Conservation (phyloP, 2,888 invertebrate genomes). For the Ormyrus pomaceus region DNA sequence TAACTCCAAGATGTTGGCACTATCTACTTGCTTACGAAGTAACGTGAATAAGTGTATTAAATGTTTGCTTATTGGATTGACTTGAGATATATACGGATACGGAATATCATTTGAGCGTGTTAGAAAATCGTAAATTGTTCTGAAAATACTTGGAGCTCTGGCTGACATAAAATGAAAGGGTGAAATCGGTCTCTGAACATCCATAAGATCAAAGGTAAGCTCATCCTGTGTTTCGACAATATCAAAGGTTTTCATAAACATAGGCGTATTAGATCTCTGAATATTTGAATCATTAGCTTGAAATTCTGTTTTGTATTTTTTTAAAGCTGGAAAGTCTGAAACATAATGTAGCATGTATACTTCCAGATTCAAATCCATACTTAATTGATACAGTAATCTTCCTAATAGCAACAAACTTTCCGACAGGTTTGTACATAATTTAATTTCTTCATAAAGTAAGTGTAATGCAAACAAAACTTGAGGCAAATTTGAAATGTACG, state of each 20-base stretch:
- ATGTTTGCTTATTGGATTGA: conserved; percentile 85
- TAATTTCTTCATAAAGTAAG: conserved; percentile 93
- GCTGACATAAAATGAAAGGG: conserved; percentile 77
- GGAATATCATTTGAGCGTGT: conserved; percentile 77
- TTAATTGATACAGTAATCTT: conserved; percentile 84
- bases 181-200: too few species aligned
- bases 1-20: conserved; percentile 37
- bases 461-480: conserved; percentile 89
- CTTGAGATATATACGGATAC: conserved; percentile 85
- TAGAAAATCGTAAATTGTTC: conserved; percentile 83
- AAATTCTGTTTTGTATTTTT: conserved; percentile 67
- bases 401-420: conserved; percentile 84
- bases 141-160: conserved; percentile 84
- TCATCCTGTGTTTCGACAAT: too few species aligned
- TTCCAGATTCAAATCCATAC: conserved; percentile 84
- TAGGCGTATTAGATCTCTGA: conserved; percentile 80
- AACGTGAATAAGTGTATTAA: conserved; percentile 82
- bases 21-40: conserved; percentile 64
- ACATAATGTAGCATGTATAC: conserved; percentile 89
- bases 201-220: too few species aligned
- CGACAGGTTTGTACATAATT: conserved; percentile 84
- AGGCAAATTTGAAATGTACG: conserved; percentile 85
- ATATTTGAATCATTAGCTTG: conserved; percentile 73
- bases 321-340: conserved; percentile 86
- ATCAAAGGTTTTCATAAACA: too few species aligned